These are phyloP conservation scores for Branchipolynoe longqiensis DNA, from an alignment of 2,888 invertebrate species.

Conservation along the genomic window DNA sequence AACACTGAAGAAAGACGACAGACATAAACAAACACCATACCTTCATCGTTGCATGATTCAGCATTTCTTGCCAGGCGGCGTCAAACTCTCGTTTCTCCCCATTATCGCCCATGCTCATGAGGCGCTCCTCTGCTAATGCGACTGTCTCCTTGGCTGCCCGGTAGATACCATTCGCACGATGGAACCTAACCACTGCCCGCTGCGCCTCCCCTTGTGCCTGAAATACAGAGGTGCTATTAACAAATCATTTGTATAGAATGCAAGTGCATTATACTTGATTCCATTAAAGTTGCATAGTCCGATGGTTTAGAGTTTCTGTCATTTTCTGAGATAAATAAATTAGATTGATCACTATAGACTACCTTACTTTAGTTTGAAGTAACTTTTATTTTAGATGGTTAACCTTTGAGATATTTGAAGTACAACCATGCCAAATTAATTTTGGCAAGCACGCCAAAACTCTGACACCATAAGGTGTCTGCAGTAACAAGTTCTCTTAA, in stretches of 20 bases:
- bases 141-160: constrained; percentile 97
- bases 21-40: constrained; percentile 75
- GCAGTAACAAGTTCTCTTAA: no score
- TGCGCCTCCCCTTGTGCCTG: constrained; percentile 92
- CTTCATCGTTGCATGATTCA: constrained; percentile 94
- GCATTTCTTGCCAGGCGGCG: constrained; percentile 98
- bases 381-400: no score
- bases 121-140: constrained; percentile 93
- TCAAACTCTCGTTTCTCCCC: constrained; percentile 89
- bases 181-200: constrained; percentile 93
- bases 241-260: background rate
- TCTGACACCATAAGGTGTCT: no score
- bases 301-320: no score
- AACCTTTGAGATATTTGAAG: no score
- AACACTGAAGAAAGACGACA: no score
- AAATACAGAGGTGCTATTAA: background rate
- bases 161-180: constrained; percentile 94
- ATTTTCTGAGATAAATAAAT: no score
- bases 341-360: no score
- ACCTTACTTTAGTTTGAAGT: no score
- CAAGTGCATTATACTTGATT: constrained; percentile 5
- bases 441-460: no score
- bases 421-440: no score
- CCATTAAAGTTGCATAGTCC: no score
- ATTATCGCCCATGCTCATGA: constrained; percentile 76